Evolutionary conservation across 2,797 vertebrate species (phyloP), one percentile per base, ranked within the genome.

Genomic region (Stomatorhinus walkeri): DNA sequence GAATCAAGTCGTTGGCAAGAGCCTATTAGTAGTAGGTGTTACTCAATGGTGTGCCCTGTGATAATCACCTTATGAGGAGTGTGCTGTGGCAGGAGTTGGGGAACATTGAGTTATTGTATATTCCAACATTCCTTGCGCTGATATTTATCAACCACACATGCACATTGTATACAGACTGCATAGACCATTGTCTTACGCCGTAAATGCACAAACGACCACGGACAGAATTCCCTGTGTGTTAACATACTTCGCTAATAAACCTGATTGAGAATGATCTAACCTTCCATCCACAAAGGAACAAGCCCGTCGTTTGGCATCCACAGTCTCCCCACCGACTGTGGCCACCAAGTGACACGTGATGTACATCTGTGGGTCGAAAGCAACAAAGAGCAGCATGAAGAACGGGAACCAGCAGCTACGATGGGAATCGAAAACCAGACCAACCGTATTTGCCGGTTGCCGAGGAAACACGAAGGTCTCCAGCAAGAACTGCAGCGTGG

Each of bases 401-500:
- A n/a, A 40, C 12, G 16, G 51, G 28, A 32, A n/a, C 54, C 64
- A n/a, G 10, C n/a, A 14, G 14, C 28, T 22, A 12, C 0, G 40
- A 46, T n/a, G 19, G 32, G n/a, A 28, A 2, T 68, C 5, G 49
- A 87, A 5, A 7, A 24, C 36, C 68, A 76, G 24, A 32, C 89
- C 49, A 46, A 88, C 90, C 16, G 36, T 52, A 49, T 79, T 54
- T 3, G 52, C 43, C n/a, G 72, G 4, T 9, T 64, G 28, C n/a
- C 46, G 72, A 46, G 46, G 40, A 36, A 89, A 89, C 5, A 49
- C 22, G 79, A 90, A 90, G 76, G 89, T 85, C 0, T 89, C 89
- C 72, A 90, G 76, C 28, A 22, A 19, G 0, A 90, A 7, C 36
- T 51, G 89, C 43, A 89, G 85, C 1, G 40, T 59, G 32, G 83